Percentiles rank a stretch among this genome's conserved stretches.
phyloP scores from a whole-genome alignment of 2,888 invertebrate species.

The Macaria liturata region DNA sequence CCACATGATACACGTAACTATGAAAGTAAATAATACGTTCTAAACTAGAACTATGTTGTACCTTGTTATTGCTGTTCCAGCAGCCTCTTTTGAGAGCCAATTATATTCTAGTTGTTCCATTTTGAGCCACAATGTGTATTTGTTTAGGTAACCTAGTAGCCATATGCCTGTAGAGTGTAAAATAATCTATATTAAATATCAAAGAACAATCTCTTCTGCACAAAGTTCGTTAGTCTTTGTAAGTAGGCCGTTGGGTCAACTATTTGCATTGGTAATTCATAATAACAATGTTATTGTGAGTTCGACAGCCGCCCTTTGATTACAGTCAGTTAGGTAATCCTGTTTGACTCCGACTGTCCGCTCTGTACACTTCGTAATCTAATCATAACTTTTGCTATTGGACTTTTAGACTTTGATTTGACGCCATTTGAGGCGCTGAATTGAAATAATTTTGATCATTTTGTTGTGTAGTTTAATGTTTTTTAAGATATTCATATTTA shows the following conservation, averaged over 20 bases:
- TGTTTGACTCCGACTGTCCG: slow-evolving; percentile 19
- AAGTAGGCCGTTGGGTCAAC: slow-evolving; percentile 55
- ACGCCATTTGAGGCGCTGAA: not conserved
- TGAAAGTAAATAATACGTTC: no score
- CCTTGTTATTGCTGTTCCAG: no score
- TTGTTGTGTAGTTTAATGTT: not conserved
- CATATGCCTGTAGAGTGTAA: no score
- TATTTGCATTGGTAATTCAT: slow-evolving; percentile 80
- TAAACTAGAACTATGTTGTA: no score
- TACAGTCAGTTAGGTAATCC: slow-evolving; percentile 23
- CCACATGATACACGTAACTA: no score
- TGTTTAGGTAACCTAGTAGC: no score
- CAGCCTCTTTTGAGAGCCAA: no score
- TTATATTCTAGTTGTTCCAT: no score
- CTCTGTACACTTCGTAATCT: slow-evolving; percentile 11
- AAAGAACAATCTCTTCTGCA: slow-evolving; percentile 3
- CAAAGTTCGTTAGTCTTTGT: slow-evolving; percentile 38
- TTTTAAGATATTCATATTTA: no score
- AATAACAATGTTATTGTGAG: slow-evolving; percentile 51
- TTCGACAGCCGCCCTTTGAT: slow-evolving; percentile 62
- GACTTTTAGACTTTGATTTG: slow-evolving; percentile 9
- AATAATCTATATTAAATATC: not conserved
- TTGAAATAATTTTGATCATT: slow-evolving; percentile 1
- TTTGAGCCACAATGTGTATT: no score
- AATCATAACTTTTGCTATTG: slow-evolving; percentile 17